Conservation (phyloP, 2,113 vertebrate genomes). For the Bufo gargarizans region DNA sequence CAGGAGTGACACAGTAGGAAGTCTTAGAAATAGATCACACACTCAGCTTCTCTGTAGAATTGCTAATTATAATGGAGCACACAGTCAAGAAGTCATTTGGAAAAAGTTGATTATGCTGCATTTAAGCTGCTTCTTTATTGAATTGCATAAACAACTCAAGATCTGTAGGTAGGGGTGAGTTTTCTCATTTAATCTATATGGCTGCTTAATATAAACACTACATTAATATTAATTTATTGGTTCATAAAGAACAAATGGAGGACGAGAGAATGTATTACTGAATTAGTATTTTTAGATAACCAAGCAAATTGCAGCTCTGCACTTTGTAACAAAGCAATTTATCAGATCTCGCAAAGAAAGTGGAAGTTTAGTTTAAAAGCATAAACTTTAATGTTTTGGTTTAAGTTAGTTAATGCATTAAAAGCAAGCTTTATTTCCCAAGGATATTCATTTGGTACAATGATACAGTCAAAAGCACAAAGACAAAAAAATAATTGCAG, state of each 20-base stretch:
- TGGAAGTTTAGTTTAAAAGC: not conserved
- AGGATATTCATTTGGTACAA: not conserved
- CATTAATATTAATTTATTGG: slow-evolving; percentile 50
- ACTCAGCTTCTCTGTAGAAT: slow-evolving; percentile 27
- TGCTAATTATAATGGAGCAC: slow-evolving; percentile 40
- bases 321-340: slow-evolving; percentile 39
- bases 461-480: not conserved
- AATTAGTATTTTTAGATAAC: slow-evolving; percentile 41
- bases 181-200: slow-evolving; percentile 21
- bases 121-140: slow-evolving; percentile 51
- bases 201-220: slow-evolving; percentile 42
- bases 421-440: not conserved
- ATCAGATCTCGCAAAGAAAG: slow-evolving; percentile 24
- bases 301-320: slow-evolving; percentile 37
- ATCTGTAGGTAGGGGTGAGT: slow-evolving; percentile 25
- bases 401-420: not conserved
- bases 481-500: no score
- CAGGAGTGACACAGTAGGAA: slow-evolving; percentile 38
- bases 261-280: not conserved
- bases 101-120: slow-evolving; percentile 49
- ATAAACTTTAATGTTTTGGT: slow-evolving; percentile 6
- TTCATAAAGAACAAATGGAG: slow-evolving; percentile 37
- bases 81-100: slow-evolving; percentile 30
- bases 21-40: slow-evolving; percentile 34
- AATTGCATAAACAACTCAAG: slow-evolving; percentile 39